phyloP scores from a whole-genome alignment of 2,113 vertebrate species.

The Pterophyllum scalare region DNA sequence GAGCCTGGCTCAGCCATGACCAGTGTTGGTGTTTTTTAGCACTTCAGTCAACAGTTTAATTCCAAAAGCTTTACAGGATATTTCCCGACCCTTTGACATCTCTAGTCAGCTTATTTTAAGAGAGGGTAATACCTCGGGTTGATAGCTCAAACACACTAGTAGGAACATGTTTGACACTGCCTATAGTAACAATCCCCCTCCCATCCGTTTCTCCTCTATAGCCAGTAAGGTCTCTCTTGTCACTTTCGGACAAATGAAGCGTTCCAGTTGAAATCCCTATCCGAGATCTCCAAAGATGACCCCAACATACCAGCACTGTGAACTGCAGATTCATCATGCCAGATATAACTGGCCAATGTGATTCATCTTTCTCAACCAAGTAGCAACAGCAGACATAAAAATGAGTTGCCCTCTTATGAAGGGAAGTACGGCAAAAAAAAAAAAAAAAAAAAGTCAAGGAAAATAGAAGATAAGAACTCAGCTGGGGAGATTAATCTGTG shows the following conservation, averaged over 20 bases:
- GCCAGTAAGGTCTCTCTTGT: conserved; percentile 22
- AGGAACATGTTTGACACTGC: not conserved
- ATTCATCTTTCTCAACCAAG: conserved; percentile 28
- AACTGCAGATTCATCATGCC: conserved; percentile 17
- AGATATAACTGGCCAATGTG: conserved; percentile 20
- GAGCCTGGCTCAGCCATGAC: not conserved
- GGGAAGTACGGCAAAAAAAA: conserved; percentile 75
- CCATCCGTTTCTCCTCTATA: conserved; percentile 9
- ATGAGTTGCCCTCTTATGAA: conserved; percentile 81
- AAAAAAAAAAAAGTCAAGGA: not conserved
- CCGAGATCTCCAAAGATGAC: conserved; percentile 33
- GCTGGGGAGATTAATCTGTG: conserved; percentile 53
- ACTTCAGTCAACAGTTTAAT: not conserved
- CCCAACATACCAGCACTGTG: conserved; percentile 20
- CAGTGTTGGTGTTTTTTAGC: not conserved
- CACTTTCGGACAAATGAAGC: conserved; percentile 15
- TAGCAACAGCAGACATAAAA: conserved; percentile 85
- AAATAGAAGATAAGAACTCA: conserved; percentile 36
- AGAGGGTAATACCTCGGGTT: not conserved
- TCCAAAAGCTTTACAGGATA: not conserved
- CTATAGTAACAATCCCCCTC: not conserved
- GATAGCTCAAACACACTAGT: not conserved
- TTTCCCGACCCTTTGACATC: not conserved
- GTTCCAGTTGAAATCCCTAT: conserved; percentile 19
- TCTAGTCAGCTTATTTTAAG: not conserved